Conservation (phyloP, 1,140 invertebrate species). For the Dufourea novaeangliae region DNA sequence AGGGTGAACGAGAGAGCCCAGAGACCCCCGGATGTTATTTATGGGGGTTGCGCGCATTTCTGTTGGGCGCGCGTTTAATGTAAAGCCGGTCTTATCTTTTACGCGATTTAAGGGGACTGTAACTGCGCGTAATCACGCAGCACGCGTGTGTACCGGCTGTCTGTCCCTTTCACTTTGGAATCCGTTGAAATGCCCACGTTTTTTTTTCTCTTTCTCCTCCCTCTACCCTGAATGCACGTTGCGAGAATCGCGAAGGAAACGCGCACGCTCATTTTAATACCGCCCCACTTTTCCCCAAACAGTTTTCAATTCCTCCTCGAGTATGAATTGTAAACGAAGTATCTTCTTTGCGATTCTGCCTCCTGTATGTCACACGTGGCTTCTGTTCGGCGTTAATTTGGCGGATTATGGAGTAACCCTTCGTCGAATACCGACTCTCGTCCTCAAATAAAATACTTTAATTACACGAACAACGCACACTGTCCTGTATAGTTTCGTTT, state of each 20-base stretch:
- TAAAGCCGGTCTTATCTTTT: slow-evolving; percentile 69
- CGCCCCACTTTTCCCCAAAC: neutral
- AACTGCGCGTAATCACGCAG: slow-evolving; percentile 70
- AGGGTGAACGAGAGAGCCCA: slow-evolving; percentile 16
- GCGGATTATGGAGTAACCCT: neutral
- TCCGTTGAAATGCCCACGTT: slow-evolving; percentile 58
- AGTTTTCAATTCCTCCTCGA: neutral
- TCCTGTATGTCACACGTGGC: no score
- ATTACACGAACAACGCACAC: neutral
- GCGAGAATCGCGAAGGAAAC: neutral
- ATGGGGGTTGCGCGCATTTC: slow-evolving; percentile 60
- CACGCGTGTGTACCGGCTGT: slow-evolving; percentile 41
- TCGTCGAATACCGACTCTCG: neutral
- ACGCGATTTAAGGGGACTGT: slow-evolving; percentile 68
- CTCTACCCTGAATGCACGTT: neutral
- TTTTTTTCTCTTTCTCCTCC: slow-evolving; percentile 14
- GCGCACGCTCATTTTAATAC: neutral
- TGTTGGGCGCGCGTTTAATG: slow-evolving; percentile 63
- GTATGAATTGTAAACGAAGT: slow-evolving; percentile 5
- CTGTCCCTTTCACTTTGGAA: slow-evolving; percentile 59
- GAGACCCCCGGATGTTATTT: slow-evolving; percentile 49
- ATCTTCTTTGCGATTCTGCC: neutral
- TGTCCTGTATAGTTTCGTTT: neutral
- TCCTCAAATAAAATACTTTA: neutral
- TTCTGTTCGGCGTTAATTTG: slow-evolving; percentile 19